These are phyloP conservation scores for Thamnophis elegans DNA, from an alignment of 2,797 vertebrate genomes.

Conservation along the genomic window DNA sequence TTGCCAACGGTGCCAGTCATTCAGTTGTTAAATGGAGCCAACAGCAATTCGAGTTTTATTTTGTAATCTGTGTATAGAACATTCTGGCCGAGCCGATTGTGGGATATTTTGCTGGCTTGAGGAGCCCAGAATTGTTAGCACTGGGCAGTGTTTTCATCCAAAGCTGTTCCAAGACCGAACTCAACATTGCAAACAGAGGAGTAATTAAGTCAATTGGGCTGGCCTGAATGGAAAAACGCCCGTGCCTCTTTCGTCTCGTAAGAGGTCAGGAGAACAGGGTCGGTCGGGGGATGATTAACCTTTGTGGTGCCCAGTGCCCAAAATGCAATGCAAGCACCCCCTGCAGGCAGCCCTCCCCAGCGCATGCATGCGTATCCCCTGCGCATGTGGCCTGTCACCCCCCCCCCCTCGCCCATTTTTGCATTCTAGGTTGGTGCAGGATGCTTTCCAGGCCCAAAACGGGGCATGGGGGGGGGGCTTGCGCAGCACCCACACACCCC, in stretches of 20 bases:
- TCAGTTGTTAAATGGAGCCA: not conserved
- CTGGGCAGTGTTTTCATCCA: not conserved
- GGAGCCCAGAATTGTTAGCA: not conserved
- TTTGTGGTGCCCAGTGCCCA: too few species aligned
- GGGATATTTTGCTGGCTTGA: not conserved
- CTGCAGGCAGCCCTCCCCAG: too few species aligned
- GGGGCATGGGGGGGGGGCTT: too few species aligned
- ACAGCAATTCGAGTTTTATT: not conserved
- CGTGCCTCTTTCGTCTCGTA: not conserved
- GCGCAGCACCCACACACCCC: too few species aligned
- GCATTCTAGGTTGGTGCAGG: too few species aligned
- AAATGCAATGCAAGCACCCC: too few species aligned
- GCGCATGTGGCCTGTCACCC: too few species aligned
- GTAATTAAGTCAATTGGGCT: not conserved
- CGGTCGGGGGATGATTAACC: too few species aligned
- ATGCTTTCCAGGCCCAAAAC: too few species aligned
- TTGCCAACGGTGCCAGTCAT: not conserved
- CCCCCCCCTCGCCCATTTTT: too few species aligned
- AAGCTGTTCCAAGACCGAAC: not conserved
- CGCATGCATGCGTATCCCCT: too few species aligned
- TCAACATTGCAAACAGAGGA: not conserved
- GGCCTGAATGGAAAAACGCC: not conserved
- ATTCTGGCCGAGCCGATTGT: not conserved
- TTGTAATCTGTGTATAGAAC: not conserved
- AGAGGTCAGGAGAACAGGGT: not conserved